Evolutionary conservation across 2,888 invertebrate species (phyloP).

Genomic region (Epirrhoe alternata): DNA sequence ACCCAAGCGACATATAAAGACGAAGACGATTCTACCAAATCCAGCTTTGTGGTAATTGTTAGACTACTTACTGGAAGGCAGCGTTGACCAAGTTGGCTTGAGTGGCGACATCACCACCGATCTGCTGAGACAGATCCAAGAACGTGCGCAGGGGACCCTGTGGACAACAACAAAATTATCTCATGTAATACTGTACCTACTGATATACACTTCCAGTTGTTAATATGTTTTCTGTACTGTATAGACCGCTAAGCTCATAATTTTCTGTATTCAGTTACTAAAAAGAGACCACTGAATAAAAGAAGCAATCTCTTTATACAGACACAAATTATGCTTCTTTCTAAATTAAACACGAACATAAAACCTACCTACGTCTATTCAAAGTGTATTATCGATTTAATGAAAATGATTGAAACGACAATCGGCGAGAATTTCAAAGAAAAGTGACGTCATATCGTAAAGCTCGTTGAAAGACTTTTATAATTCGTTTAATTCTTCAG

Average conservation of each 20-base stretch:
- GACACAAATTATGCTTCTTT: too few species aligned
- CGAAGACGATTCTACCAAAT: background rate
- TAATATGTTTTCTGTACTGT: too few species aligned
- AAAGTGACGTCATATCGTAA: background rate
- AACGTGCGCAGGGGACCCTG: constrained; percentile 91
- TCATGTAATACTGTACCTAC: background rate
- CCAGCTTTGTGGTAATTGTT: background rate
- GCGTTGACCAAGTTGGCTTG: constrained; percentile 92
- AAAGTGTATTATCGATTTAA: background rate
- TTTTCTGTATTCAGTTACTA: too few species aligned
- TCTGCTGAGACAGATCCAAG: constrained; percentile 90
- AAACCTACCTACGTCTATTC: background rate
- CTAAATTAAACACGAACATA: too few species aligned
- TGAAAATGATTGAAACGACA: background rate
- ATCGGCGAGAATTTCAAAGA: background rate
- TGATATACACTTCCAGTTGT: too few species aligned
- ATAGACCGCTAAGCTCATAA: too few species aligned
- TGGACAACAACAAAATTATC: constrained; percentile 37
- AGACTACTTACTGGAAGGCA: constrained; percentile 90
- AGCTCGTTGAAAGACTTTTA: background rate
- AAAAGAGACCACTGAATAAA: too few species aligned
- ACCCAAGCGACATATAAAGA: background rate
- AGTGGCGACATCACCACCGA: constrained; percentile 93
- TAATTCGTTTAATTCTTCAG: background rate
- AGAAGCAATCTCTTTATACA: too few species aligned